Conservation (phyloP, 2,797 vertebrate species). For the Pogoniulus pusillus region DNA sequence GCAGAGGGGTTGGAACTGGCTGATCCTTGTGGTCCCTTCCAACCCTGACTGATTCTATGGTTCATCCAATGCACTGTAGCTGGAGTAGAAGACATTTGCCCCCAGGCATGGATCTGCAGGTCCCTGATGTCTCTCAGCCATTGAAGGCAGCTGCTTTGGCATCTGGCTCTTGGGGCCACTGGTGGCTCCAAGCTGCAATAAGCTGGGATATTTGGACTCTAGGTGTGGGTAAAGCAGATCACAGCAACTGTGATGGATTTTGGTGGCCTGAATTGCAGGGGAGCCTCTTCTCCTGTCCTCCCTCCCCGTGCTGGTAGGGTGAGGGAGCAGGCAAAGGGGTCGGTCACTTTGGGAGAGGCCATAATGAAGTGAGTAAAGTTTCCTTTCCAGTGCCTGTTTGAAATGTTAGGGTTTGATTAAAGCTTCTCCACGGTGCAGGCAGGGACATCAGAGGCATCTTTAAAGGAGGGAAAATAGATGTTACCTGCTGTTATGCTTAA, state of each 20-base stretch:
- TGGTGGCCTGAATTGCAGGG: not conserved
- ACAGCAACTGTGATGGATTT: not conserved
- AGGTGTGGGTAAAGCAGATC: not conserved
- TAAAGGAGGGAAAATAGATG: not conserved
- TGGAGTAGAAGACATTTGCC: not conserved
- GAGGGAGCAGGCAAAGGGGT: accelerated
- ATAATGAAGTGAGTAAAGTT: not conserved
- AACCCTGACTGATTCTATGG: no score
- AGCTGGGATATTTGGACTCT: not conserved
- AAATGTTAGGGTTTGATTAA: not conserved
- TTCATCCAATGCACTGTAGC: no score
- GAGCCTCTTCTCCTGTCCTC: not conserved
- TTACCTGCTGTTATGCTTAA: not conserved
- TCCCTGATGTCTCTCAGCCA: not conserved
- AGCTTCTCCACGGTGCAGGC: not conserved
- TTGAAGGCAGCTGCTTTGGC: not conserved
- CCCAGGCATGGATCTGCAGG: not conserved
- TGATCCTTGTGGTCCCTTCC: no score
- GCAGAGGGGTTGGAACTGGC: no score
- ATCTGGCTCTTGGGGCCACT: not conserved
- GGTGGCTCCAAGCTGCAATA: not conserved
- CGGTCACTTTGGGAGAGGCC: not conserved
- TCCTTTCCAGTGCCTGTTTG: not conserved
- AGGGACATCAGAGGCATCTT: not conserved
- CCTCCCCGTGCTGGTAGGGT: accelerated